A percentile compares a stretch with the other conserved stretches of the same genome.
phyloP scores from a whole-genome alignment of 2,797 vertebrate genomes.

The Streptopelia turtur region DNA sequence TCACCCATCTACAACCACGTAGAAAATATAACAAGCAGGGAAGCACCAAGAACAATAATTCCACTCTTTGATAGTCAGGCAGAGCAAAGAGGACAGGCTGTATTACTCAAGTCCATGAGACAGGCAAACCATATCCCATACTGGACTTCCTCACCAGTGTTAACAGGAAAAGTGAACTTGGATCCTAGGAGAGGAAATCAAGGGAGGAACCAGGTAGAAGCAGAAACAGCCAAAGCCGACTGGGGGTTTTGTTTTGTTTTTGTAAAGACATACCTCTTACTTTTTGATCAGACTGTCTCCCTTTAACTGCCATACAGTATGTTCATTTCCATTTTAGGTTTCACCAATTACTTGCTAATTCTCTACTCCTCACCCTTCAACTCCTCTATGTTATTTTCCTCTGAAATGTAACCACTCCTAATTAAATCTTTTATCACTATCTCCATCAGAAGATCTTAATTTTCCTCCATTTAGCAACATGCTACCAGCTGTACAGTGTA shows the following conservation, averaged over 20 bases:
- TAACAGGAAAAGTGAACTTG: background rate
- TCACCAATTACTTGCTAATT: background rate
- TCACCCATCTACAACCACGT: background rate
- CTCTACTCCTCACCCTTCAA: background rate
- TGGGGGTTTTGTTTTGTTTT: background rate
- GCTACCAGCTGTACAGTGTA: fast-evolving
- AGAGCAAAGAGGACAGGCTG: background rate
- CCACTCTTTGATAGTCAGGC: background rate
- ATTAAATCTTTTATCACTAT: background rate
- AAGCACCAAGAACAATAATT: background rate
- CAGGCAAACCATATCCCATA: background rate
- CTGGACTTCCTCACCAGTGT: fast-evolving
- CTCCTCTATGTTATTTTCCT: background rate
- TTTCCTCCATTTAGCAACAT: background rate
- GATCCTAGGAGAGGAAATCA: background rate
- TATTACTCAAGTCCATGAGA: background rate
- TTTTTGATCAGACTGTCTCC: background rate
- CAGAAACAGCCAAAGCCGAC: background rate
- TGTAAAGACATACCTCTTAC: background rate
- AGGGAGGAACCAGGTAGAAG: background rate
- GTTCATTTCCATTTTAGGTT: background rate
- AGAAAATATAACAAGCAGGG: background rate
- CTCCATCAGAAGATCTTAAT: background rate
- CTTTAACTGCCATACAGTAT: background rate
- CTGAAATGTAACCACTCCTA: background rate